Conservation (phyloP, 2,113 vertebrate genomes). For the Perccottus glenii region DNA sequence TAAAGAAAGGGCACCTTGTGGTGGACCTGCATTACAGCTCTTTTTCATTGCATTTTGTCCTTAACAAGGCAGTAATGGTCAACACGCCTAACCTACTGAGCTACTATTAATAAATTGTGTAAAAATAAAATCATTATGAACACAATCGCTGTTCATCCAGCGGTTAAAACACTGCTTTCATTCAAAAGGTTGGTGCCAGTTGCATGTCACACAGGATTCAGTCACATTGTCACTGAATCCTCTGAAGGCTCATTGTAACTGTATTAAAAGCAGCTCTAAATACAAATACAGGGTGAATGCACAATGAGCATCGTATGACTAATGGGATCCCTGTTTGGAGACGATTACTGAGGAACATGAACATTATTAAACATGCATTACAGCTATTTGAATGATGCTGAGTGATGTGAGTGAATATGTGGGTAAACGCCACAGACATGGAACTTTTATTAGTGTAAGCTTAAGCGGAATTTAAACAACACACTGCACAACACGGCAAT, state of each 20-base stretch:
- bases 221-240: too few relatives aligned
- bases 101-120: too few relatives aligned
- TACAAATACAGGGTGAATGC: conserved; percentile 5
- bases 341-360: conserved; percentile 1
- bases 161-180: too few relatives aligned
- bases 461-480: not conserved
- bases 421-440: conserved; percentile 9
- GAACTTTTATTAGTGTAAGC: conserved; percentile 46
- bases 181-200: too few relatives aligned
- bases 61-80: too few relatives aligned
- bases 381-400: not conserved
- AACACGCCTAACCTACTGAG: too few relatives aligned
- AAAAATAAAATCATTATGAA: too few relatives aligned
- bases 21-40: too few relatives aligned
- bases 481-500: conserved; percentile 63
- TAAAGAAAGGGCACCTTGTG: too few relatives aligned
- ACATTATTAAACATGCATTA: conserved; percentile 20
- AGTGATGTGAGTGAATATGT: not conserved
- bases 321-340: conserved; percentile 48
- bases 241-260: conserved; percentile 14
- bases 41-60: too few relatives aligned
- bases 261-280: not conserved
- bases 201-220: too few relatives aligned
- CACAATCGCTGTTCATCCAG: too few relatives aligned
- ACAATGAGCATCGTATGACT: conserved; percentile 15